Conservation (phyloP, 2,888 invertebrate species). For the Sympetrum striolatum region DNA sequence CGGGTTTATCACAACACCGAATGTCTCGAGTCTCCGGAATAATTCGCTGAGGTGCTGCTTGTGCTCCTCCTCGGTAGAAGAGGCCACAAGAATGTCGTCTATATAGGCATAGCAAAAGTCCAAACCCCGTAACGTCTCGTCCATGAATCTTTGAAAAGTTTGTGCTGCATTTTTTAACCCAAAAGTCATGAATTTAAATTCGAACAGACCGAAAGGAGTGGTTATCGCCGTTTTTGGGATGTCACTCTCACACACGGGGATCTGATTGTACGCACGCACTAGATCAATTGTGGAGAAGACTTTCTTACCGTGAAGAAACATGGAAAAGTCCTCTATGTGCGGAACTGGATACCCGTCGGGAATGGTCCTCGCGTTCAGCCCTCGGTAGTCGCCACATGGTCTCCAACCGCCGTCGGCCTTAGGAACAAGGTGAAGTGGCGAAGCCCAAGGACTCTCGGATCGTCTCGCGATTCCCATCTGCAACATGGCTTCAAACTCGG, state of each 20-base stretch:
- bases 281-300: background rate
- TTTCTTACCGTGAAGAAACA: too few species aligned
- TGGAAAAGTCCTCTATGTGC: background rate
- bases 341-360: background rate
- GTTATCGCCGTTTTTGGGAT: constrained; percentile 18
- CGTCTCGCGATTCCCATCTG: background rate
- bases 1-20: background rate
- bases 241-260: background rate
- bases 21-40: background rate
- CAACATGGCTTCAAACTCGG: background rate
- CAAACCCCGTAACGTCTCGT: constrained; percentile 9
- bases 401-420: background rate
- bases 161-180: constrained; percentile 44
- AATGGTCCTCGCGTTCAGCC: background rate
- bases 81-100: constrained; percentile 16
- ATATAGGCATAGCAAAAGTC: constrained; percentile 44
- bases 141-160: constrained; percentile 45
- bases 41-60: background rate
- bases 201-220: constrained; percentile 33
- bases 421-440: background rate
- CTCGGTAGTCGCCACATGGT: background rate
- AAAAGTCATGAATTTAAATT: constrained; percentile 9
- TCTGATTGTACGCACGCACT: background rate
- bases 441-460: background rate
- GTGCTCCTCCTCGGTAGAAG: background rate